Conservation (phyloP, 2,797 vertebrate genomes). For the Podargus strigoides region DNA sequence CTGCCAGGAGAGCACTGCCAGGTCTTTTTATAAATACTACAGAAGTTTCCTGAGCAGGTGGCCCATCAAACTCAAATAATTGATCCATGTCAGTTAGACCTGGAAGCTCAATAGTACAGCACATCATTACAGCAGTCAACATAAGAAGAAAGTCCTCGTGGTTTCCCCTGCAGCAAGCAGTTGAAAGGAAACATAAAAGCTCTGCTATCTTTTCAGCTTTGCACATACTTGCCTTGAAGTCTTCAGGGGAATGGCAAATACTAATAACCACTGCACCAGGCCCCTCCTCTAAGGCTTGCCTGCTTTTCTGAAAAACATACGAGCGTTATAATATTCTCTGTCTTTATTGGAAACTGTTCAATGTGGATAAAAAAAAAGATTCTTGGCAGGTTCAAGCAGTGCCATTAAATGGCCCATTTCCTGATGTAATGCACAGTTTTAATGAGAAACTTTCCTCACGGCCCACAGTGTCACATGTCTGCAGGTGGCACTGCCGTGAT, state of each 20-base stretch:
- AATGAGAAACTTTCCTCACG: neutral
- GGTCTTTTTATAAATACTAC: conserved; percentile 29
- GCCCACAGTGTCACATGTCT: too few relatives aligned
- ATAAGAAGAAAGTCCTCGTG: conserved; percentile 34
- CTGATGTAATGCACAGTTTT: neutral
- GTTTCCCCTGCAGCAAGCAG: conserved; percentile 34
- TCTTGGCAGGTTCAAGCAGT: neutral
- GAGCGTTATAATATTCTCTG: neutral
- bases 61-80: conserved; percentile 45
- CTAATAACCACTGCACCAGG: neutral
- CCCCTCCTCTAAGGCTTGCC: neutral
- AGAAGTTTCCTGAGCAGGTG: conserved; percentile 29
- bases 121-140: conserved; percentile 51
- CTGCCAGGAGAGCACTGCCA: neutral
- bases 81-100: conserved; percentile 31
- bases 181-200: conserved; percentile 17
- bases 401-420: neutral
- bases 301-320: neutral
- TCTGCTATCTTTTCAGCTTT: conserved; percentile 19
- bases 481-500: rapidly evolving
- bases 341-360: neutral
- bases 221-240: neutral
- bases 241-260: neutral
- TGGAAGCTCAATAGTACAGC: conserved; percentile 33
- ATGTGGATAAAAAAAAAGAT: neutral